Evolutionary conservation across 2,888 invertebrate genomes (phyloP).

Genomic region (Entomobrya multifasciata): DNA sequence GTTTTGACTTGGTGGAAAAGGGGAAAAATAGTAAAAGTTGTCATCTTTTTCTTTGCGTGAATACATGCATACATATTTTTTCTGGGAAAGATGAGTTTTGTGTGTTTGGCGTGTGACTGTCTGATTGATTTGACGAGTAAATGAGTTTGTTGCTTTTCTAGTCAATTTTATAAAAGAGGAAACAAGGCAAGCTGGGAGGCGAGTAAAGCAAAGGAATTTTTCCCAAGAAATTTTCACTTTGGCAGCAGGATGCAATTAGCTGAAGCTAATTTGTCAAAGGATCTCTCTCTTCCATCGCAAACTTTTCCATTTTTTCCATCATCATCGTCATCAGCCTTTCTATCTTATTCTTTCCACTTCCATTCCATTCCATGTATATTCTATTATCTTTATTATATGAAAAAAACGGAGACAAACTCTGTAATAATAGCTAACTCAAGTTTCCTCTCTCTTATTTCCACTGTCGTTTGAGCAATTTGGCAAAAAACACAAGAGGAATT

Average conservation of each 20-base stretch:
- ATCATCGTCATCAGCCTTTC: no score
- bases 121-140: slow-evolving; percentile 51
- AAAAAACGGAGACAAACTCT: slow-evolving; percentile 2
- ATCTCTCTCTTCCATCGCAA: background rate
- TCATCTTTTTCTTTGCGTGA: background rate
- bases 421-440: background rate
- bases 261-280: slow-evolving; percentile 69
- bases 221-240: background rate
- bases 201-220: no score
- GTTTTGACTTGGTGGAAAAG: no score
- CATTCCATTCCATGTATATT: background rate
- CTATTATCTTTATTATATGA: background rate
- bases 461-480: background rate
- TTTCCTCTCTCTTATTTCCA: background rate
- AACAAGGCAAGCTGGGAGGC: no score
- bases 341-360: background rate
- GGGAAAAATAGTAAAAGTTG: no score
- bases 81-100: no score
- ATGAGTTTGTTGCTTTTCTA: slow-evolving; percentile 43
- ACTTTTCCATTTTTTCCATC: slow-evolving; percentile 6
- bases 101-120: background rate
- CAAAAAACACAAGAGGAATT: background rate
- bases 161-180: background rate
- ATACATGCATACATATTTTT: no score
- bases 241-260: slow-evolving; percentile 54